These are phyloP conservation scores for Dolichomitus sp. DNA, from an alignment of 2,888 invertebrate genomes.

Conservation along the genomic window DNA sequence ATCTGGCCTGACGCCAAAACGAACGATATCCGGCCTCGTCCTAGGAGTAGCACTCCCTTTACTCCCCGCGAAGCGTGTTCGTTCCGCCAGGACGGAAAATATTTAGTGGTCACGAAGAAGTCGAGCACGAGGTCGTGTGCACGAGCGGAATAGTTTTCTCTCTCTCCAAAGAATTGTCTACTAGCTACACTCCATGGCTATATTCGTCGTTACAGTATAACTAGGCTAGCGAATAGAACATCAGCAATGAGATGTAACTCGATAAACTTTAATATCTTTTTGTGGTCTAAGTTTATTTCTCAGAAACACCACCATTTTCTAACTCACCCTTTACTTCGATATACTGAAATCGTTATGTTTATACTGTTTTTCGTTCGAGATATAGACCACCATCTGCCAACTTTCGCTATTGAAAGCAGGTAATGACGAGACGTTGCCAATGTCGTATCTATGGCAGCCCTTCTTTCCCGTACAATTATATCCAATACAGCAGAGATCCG, in stretches of 20 bases:
- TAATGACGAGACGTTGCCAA: neutral
- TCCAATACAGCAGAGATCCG: too few species aligned
- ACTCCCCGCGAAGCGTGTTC: slow-evolving; percentile 6
- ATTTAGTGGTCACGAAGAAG: slow-evolving; percentile 68
- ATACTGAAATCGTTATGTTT: neutral
- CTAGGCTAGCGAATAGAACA: neutral
- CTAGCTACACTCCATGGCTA: neutral
- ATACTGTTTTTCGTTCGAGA: neutral
- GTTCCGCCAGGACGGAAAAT: slow-evolving; percentile 64
- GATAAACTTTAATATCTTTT: slow-evolving; percentile 43
- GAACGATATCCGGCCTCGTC: slow-evolving; percentile 75
- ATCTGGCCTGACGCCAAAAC: slow-evolving; percentile 79
- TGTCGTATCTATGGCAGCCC: neutral
- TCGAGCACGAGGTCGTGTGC: slow-evolving; percentile 43
- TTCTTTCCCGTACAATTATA: neutral
- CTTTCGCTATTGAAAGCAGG: neutral
- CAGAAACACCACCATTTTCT: neutral
- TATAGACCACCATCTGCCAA: neutral
- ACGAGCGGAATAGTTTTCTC: slow-evolving; percentile 18
- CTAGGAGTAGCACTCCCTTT: slow-evolving; percentile 19
- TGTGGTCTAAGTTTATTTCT: slow-evolving; percentile 3
- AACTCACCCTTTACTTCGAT: slow-evolving; percentile 3
- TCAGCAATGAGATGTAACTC: slow-evolving; percentile 22
- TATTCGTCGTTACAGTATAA: slow-evolving; percentile 9
- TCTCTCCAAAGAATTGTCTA: neutral